Base-by-base conservation (phyloP, 2,113 vertebrate genomes). In the Percopsis transmontana region DNA sequence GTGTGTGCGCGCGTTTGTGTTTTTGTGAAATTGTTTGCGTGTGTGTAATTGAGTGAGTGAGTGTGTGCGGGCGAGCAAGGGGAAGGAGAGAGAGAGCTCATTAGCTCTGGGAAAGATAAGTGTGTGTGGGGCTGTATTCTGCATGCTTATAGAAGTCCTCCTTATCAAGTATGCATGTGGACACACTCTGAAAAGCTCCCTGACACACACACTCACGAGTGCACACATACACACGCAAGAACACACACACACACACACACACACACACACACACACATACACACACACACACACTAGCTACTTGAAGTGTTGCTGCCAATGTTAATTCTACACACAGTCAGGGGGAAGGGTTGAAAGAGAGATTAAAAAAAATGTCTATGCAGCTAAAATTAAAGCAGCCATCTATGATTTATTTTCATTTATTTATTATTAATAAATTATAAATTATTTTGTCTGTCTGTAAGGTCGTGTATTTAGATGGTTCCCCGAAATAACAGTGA, bases 41-140 rank as follows among this genome's bases (percentile, higher is more conserved):
- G 55, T 66, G 52, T 62, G 64, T 63, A 41, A 48, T 51, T 64
- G 20, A 19, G n/a, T 51, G 20, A 51, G 18, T 51, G 7, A 51
- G 5, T 19, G 20, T 53, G 51, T 53, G 20, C 19, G 24, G 68
- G 66, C 4, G 71, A 58, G 20, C 61, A 59, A 45, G 62, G 20
- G 11, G 60, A 54, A 5, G 51, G 61, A 62, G 66, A 62, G 59
- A 47, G 51, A 59, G 44, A 2, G 44, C 85, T 91, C 87, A 90
- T 91, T 91, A 91, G 84, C 80, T 85, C 81, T 76, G 80, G 79
- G 84, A 74, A 81, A 85, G 89, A 90, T 89, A 89, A 88, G 84
- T 88, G 79, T 79, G 82, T 88, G 86, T 87, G 87, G 83, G 83
- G 79, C 77, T 84, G 74, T 79, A 89, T 87, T 88, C 84, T 89